phyloP scores from a whole-genome alignment of 1,140 invertebrate species.

The Drosophila ananassae region DNA sequence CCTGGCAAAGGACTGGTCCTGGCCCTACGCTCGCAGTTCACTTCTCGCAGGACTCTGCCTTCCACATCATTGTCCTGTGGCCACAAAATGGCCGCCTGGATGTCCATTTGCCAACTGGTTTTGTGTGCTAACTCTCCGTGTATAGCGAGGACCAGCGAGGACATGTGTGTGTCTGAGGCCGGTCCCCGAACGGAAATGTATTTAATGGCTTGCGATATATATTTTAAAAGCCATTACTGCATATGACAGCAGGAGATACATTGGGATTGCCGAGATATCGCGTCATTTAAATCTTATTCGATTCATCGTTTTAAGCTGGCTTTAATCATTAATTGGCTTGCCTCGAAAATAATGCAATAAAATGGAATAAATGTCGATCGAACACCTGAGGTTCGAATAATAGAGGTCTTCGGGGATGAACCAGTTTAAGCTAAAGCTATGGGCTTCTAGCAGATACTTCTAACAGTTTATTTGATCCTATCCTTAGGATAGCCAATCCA shows the following conservation, averaged over 20 bases:
- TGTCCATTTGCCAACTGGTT: conserved; percentile 60
- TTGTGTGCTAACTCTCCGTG: conserved; percentile 50
- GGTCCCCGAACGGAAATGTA: conserved; percentile 45
- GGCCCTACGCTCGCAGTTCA: background rate
- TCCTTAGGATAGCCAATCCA: too few relatives aligned
- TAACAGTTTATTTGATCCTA: too few relatives aligned
- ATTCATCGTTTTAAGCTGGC: conserved; percentile 18
- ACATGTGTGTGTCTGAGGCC: background rate
- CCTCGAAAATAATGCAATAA: background rate
- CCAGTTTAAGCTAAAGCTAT: too few relatives aligned
- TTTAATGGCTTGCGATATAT: conserved; percentile 60
- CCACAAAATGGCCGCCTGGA: conserved; percentile 60
- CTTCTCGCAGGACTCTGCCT: conserved; percentile 9
- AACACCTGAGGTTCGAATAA: background rate
- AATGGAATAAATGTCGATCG: conserved; percentile 1
- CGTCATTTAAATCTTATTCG: conserved; percentile 26
- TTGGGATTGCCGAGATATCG: conserved; percentile 36
- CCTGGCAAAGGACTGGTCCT: conserved; percentile 24
- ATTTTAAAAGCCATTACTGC: conserved; percentile 62
- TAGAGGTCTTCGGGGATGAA: background rate
- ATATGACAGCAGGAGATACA: conserved; percentile 59
- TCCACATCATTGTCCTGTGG: conserved; percentile 56
- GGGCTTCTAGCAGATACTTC: too few relatives aligned
- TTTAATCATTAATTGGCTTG: conserved; percentile 40
- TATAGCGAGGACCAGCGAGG: conserved; percentile 1